Evolutionary conservation across 2,113 vertebrate species (phyloP).

Genomic region (Cyprinodon variegatus): DNA sequence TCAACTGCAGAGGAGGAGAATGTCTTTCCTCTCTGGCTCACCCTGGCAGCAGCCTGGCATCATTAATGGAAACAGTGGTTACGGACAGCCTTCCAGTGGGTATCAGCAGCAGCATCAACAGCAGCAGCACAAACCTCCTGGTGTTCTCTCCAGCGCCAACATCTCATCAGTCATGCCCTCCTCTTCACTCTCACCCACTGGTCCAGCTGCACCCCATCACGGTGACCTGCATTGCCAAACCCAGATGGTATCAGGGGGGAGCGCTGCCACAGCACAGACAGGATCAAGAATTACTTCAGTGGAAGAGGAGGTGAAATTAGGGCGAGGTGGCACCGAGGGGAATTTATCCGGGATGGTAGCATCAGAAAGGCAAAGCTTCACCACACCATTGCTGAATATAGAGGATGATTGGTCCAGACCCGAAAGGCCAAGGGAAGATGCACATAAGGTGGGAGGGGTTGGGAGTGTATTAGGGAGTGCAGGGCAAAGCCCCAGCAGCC

Average conservation of each 20-base stretch:
- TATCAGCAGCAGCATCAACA: constrained; percentile 64
- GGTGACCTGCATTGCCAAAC: constrained; percentile 52
- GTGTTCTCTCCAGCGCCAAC: constrained; percentile 41
- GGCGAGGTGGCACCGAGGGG: constrained; percentile 24
- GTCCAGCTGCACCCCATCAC: constrained; percentile 35
- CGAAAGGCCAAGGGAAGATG: constrained; percentile 25
- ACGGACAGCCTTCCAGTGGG: constrained; percentile 59
- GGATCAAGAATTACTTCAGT: constrained; percentile 74
- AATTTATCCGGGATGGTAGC: not conserved
- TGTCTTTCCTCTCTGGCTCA: constrained; percentile 81
- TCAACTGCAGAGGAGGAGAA: constrained; percentile 48
- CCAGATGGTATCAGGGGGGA: constrained; percentile 76
- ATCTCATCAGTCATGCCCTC: constrained; percentile 40
- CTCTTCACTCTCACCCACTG: constrained; percentile 48
- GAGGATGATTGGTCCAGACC: constrained; percentile 42
- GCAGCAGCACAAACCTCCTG: constrained; percentile 46
- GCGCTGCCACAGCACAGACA: constrained; percentile 48
- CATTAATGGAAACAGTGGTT: constrained; percentile 52
- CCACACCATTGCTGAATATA: constrained; percentile 61
- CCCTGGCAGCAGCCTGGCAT: constrained; percentile 69
- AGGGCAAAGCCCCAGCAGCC: constrained; percentile 74
- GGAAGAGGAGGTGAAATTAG: constrained; percentile 75
- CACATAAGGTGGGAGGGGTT: constrained; percentile 4
- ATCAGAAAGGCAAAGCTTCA: constrained; percentile 74
- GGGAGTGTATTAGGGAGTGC: constrained; percentile 65